phyloP scores from a whole-genome alignment of 1,140 invertebrate genomes.

The Pseudomyrmex sp. region DNA sequence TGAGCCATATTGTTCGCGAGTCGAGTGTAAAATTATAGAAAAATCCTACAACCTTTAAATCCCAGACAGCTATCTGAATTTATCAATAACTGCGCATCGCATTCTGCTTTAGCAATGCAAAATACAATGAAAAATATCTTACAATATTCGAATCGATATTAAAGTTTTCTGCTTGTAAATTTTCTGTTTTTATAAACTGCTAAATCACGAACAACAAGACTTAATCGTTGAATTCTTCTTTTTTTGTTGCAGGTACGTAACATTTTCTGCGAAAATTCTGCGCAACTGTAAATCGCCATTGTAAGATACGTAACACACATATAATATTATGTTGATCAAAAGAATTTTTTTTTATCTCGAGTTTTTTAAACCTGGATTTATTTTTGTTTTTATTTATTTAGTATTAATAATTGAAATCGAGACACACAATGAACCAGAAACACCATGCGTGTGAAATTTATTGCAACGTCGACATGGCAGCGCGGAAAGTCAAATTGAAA shows the following conservation, averaged over 20 bases:
- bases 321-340: background rate
- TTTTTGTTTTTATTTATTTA: constrained; percentile 2
- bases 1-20: background rate
- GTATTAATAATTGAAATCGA: background rate
- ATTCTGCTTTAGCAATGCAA: background rate
- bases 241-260: constrained; percentile 71
- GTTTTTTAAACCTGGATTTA: background rate
- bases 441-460: background rate
- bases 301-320: too few relatives aligned
- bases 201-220: background rate
- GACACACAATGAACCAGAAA: background rate
- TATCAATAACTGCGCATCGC: background rate
- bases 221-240: background rate
- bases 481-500: background rate
- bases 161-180: too few relatives aligned
- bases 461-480: background rate
- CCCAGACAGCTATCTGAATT: background rate
- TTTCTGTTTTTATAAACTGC: too few relatives aligned
- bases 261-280: too few relatives aligned
- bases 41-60: too few relatives aligned
- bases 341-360: background rate
- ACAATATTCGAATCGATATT: too few relatives aligned
- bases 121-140: too few relatives aligned
- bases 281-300: too few relatives aligned
- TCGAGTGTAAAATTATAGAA: too few relatives aligned